phyloP scores from a whole-genome alignment of 2,888 invertebrate genomes.

The Phasia obesa region DNA sequence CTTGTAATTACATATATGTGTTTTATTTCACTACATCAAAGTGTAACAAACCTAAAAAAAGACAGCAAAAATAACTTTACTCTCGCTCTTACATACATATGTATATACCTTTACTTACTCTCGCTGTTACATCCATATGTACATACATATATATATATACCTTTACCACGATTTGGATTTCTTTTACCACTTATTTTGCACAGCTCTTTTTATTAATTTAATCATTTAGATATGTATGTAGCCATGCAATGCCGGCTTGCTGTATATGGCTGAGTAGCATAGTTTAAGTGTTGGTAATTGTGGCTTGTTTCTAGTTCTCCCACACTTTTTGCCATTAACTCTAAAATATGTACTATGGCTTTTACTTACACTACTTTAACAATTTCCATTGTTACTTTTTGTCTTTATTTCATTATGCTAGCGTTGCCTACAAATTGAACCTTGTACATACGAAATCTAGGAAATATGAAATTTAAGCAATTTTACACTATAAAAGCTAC shows the following conservation, averaged over 20 bases:
- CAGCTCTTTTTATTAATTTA: background rate
- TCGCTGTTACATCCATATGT: background rate
- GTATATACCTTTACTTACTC: no score
- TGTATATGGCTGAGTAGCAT: slow-evolving; percentile 22
- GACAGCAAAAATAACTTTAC: background rate
- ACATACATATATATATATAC: no score
- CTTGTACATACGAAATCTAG: background rate
- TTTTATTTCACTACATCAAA: slow-evolving; percentile 27
- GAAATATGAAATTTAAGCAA: background rate
- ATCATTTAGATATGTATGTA: background rate
- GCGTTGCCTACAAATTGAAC: background rate
- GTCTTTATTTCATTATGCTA: background rate
- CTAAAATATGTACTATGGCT: background rate
- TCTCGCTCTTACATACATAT: slow-evolving; percentile 1
- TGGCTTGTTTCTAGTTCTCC: slow-evolving; percentile 15
- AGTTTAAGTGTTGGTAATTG: slow-evolving; percentile 62
- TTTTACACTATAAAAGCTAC: no score
- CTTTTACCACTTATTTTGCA: background rate
- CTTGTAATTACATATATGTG: slow-evolving; percentile 12
- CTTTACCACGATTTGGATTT: background rate
- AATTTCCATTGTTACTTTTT: background rate
- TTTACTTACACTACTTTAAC: background rate
- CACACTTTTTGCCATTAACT: background rate
- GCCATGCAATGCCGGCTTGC: background rate
- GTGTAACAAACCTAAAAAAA: slow-evolving; percentile 33